Conservation (phyloP, 1,140 invertebrate species). For the Theocolax elegans region DNA sequence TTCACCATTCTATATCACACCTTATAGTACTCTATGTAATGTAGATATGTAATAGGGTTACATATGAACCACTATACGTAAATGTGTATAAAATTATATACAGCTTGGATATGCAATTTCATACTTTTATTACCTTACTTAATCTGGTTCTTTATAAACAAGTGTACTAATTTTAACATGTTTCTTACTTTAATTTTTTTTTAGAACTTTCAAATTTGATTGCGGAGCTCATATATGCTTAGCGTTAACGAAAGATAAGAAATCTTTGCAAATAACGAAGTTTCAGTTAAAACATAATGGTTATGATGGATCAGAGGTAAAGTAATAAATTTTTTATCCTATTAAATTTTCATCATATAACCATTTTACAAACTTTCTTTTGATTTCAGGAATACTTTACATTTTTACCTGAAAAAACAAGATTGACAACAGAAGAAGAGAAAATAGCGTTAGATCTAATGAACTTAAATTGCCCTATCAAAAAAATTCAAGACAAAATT, state of each 20-base stretch:
- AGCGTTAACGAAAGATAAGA: background rate
- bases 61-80: no score
- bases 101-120: no score
- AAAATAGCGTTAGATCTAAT: background rate
- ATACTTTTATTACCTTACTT: no score
- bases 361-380: background rate
- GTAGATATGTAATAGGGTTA: no score
- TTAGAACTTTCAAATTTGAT: conserved; percentile 9
- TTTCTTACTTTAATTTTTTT: no score
- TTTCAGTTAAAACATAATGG: background rate
- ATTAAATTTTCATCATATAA: conserved; percentile 7
- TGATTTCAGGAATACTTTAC: background rate
- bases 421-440: background rate
- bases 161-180: no score
- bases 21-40: no score
- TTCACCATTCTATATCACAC: no score
- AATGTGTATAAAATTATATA: no score
- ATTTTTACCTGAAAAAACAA: background rate
- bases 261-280: background rate
- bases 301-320: conserved; percentile 13
- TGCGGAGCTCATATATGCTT: background rate
- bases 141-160: no score
- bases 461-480: background rate
- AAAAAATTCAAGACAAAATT: background rate
- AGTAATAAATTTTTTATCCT: conserved; percentile 19